Conservation (phyloP, 2,888 invertebrate species). For the Sympetrum striolatum region DNA sequence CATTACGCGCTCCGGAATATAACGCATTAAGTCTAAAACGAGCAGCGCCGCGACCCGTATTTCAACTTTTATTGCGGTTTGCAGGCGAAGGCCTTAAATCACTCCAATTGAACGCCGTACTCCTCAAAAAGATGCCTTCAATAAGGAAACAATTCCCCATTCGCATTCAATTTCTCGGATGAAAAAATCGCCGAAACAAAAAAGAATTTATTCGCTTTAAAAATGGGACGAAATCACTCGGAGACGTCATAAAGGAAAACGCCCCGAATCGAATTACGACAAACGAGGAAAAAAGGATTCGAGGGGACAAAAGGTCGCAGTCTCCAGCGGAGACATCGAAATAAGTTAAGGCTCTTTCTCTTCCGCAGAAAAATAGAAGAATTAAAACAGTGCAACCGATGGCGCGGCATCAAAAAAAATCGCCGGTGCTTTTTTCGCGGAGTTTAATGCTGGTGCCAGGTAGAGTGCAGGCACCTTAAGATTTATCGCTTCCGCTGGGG, state of each 20-base stretch:
- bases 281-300: background rate
- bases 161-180: too few species aligned
- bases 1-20: too few species aligned
- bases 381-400: background rate
- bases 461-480: background rate
- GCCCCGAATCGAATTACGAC: background rate
- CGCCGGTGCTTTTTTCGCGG: background rate
- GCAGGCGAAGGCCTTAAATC: too few species aligned
- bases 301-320: background rate
- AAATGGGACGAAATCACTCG: too few species aligned
- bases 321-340: background rate
- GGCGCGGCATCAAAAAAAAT: background rate
- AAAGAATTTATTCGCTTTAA: too few species aligned
- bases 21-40: too few species aligned
- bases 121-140: too few species aligned
- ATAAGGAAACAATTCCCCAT: too few species aligned
- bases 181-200: too few species aligned
- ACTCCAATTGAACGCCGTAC: too few species aligned
- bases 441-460: background rate
- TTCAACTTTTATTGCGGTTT: too few species aligned
- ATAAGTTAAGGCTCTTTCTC: background rate
- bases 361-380: background rate
- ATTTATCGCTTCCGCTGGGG: background rate
- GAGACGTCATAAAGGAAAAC: background rate
- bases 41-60: too few species aligned